Evolutionary conservation across 2,797 vertebrate species (phyloP), one percentile per base, ranked within the genome.

Genomic region (Tangara arthus): DNA sequence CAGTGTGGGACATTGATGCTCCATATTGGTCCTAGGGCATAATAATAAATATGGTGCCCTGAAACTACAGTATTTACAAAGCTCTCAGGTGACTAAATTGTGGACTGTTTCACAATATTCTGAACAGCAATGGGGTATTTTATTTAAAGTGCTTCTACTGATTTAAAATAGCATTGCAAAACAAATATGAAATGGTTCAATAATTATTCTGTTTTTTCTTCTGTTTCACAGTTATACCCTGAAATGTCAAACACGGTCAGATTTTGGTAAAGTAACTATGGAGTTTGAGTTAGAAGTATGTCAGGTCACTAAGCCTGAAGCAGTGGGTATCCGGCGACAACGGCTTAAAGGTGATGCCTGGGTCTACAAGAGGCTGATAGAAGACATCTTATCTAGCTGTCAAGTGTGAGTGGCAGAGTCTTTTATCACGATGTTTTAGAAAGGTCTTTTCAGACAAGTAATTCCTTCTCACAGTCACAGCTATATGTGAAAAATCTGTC

Each of bases 231-330:
- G 99, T 18, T 99, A 99, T 49, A 99, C 97, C 18, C 96, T 99
- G 53, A 99, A 99, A 96, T 99, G 99, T 96, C 98, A 97, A 73
- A 99, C 98, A 1, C 98, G 96, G 93, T 99, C 98, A 6, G 98
- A 99, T 97, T 99, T 98, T 93, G 98, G 99, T 78, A 99, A 99
- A 97, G 98, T 99, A 68, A 98, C 98, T 26, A 98, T 99, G 98
- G 98, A 97, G 57, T 99, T 99, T 95, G 98, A 99, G 97, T 96
- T 99, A 87, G 99, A 99, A 97, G 98, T 99, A 46, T 99, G 99
- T 96, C 92, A 98, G 17, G 98, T 99, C 55, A 98, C 98, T 86
- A 98, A 98, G 87, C 95, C 98, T 0, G 98, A 99, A 71, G 98
- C 98, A 11, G 95, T 99, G 15, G 99, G 98, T 12, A 98, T 99